phyloP scores from a whole-genome alignment of 1,140 invertebrate species.

The Hylaeus anthracinus region DNA sequence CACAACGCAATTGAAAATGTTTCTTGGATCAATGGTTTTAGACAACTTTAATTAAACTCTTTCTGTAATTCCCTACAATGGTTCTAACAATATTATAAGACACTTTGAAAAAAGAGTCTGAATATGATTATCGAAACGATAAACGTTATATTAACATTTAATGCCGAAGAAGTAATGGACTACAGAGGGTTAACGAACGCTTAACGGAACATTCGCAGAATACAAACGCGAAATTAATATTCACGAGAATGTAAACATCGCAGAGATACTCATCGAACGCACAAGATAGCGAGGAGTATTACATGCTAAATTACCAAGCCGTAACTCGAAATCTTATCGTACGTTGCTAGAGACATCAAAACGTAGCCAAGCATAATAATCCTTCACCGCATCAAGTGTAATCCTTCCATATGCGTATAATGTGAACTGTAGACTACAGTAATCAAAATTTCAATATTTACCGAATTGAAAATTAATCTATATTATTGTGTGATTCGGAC shows the following conservation, averaged over 20 bases:
- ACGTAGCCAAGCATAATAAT: background rate
- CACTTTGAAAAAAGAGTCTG: background rate
- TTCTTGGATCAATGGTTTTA: background rate
- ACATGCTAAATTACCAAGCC: background rate
- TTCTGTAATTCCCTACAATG: background rate
- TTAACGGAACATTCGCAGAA: background rate
- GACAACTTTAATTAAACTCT: background rate
- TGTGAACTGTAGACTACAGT: background rate
- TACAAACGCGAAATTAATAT: conserved; percentile 1
- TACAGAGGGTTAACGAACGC: conserved; percentile 1
- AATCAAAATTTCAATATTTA: background rate
- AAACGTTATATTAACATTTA: background rate
- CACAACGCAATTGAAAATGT: background rate
- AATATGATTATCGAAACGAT: background rate
- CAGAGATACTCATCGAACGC: background rate
- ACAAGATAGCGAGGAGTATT: background rate
- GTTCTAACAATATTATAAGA: background rate
- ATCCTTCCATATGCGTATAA: background rate
- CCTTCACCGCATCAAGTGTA: too few species aligned
- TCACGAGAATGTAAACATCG: background rate
- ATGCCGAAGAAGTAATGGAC: background rate
- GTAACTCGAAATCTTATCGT: background rate
- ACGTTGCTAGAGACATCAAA: background rate
- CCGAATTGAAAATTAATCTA: background rate
- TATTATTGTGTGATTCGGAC: background rate